Percentiles rank a stretch among this genome's conserved stretches.
These are phyloP conservation scores for Leptinotarsa defecta DNA, from an alignment of 1,140 invertebrate species.

Conservation along the genomic window DNA sequence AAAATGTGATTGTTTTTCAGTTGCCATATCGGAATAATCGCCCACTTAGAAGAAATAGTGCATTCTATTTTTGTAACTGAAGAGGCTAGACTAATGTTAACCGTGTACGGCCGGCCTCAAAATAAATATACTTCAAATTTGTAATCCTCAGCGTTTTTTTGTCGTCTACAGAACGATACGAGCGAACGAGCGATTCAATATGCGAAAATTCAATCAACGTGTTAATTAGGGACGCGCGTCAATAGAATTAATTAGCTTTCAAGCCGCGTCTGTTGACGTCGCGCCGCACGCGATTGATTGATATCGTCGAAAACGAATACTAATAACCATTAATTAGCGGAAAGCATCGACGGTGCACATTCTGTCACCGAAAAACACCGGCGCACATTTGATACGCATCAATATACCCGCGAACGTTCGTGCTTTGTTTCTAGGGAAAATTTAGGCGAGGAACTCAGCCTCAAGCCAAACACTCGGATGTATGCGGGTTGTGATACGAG, in stretches of 20 bases:
- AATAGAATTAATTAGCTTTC: conserved; percentile 9
- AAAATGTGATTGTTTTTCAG: too few relatives aligned
- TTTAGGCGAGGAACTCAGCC: neutral
- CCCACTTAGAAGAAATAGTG: too few relatives aligned
- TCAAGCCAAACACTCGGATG: too few relatives aligned
- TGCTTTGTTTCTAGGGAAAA: neutral
- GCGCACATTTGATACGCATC: neutral
- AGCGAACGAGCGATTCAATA: neutral
- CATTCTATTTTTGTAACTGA: too few relatives aligned
- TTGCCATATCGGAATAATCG: too few relatives aligned
- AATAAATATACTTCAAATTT: too few relatives aligned
- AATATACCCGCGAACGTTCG: neutral
- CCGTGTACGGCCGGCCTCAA: too few relatives aligned
- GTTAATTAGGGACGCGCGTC: neutral
- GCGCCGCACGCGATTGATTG: neutral
- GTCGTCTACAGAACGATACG: neutral
- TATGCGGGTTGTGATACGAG: too few relatives aligned
- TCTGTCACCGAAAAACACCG: neutral
- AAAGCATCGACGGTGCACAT: neutral
- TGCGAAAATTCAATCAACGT: conserved; percentile 6
- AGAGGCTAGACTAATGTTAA: too few relatives aligned
- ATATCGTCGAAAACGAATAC: conserved; percentile 5
- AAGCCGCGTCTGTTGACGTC: neutral
- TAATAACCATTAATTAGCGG: conserved; percentile 6
- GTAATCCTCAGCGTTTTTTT: too few relatives aligned